A percentile compares a stretch with the other conserved stretches of the same genome.
phyloP scores from a whole-genome alignment of 2,888 invertebrate genomes.

The Entomobrya multifasciata region DNA sequence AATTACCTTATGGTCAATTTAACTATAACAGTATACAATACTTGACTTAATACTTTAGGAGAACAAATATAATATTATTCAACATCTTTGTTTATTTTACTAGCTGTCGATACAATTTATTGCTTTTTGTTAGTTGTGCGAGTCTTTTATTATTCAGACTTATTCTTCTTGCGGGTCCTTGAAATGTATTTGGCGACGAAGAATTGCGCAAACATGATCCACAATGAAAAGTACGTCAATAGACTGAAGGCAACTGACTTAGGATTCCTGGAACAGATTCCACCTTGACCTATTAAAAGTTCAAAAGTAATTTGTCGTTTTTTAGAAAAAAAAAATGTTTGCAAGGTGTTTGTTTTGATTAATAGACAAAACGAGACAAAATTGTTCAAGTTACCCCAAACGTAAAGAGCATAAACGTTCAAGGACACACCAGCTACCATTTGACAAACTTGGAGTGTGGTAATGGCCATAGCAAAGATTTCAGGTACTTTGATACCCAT shows the following conservation, averaged over 20 bases:
- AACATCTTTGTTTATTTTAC: not conserved
- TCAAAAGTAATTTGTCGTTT: no score
- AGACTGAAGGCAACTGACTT: conserved; percentile 62
- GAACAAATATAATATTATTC: no score
- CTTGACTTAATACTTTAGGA: no score
- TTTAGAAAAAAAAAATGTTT: no score
- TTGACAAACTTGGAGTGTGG: conserved; percentile 93
- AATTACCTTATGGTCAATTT: no score
- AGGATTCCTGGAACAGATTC: conserved; percentile 61
- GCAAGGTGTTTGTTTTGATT: no score
- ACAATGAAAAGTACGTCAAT: conserved; percentile 53
- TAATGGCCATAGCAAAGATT: conserved; percentile 93
- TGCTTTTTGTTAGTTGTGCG: no score
- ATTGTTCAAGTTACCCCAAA: conserved; percentile 77
- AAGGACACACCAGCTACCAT: conserved; percentile 96
- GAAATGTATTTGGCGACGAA: conserved; percentile 67
- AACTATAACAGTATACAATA: no score
- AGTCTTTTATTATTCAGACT: conserved; percentile 64
- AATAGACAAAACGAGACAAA: no score
- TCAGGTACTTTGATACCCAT: conserved; percentile 92
- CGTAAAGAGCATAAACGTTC: conserved; percentile 92
- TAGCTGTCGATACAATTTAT: not conserved
- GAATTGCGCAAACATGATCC: conserved; percentile 63
- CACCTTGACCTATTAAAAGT: conserved; percentile 52
- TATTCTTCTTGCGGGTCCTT: conserved; percentile 62